Evolutionary conservation across 2,113 vertebrate genomes (phyloP).

Genomic region (Ailuropoda melanoleuca): DNA sequence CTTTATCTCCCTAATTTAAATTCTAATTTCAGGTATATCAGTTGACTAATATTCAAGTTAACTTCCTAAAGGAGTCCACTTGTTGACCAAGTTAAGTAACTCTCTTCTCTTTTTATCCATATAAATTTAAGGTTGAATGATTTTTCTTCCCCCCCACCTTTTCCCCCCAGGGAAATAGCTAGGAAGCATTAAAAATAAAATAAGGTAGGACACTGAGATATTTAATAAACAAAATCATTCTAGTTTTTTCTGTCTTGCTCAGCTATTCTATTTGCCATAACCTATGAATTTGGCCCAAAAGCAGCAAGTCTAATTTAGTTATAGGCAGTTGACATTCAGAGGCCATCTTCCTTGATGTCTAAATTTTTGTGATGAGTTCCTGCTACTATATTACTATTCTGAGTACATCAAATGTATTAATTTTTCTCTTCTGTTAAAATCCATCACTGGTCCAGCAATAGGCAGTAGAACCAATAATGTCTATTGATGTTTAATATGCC

Average conservation of each 20-base stretch:
- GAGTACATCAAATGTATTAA: conserved; percentile 38
- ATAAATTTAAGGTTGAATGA: conserved; percentile 27
- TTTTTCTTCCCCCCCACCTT: neutral
- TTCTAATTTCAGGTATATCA: conserved; percentile 2
- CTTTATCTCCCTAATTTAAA: neutral
- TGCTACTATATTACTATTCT: conserved; percentile 32
- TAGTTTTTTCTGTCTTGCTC: neutral
- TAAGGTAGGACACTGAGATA: neutral
- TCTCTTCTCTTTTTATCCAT: neutral
- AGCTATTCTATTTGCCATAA: neutral
- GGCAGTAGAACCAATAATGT: neutral
- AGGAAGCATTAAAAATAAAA: conserved; percentile 36
- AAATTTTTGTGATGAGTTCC: conserved; percentile 25
- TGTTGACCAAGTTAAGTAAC: neutral
- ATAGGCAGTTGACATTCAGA: conserved; percentile 27
- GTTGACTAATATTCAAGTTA: neutral
- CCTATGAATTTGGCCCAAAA: conserved; percentile 8
- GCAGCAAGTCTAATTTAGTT: conserved; percentile 29
- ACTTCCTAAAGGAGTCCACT: neutral
- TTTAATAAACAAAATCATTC: conserved; percentile 39
- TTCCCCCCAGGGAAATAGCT: neutral
- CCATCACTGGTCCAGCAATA: neutral
- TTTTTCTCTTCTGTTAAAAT: conserved; percentile 35
- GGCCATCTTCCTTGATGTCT: neutral
- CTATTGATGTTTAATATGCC: conserved; percentile 23